phyloP scores from a whole-genome alignment of 2,797 vertebrate genomes.

The Anableps anableps region DNA sequence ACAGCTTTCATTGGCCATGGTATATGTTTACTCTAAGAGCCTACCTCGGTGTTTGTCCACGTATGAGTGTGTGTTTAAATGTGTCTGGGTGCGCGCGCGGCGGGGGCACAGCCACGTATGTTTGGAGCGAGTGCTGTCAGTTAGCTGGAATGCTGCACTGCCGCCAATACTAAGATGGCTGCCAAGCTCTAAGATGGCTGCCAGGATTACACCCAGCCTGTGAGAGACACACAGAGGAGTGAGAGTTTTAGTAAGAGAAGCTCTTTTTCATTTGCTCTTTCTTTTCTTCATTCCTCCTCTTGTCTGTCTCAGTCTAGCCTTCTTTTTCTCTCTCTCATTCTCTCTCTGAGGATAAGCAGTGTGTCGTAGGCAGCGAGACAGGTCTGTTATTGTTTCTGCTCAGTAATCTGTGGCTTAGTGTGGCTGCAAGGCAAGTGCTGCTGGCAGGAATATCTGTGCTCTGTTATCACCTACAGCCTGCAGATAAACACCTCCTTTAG shows the following conservation, averaged over 20 bases:
- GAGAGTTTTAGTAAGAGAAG: conserved; percentile 67
- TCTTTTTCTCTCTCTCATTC: conserved; percentile 55
- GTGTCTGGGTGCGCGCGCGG: conserved; percentile 62
- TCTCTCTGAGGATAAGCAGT: conserved; percentile 72
- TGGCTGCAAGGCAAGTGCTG: conserved; percentile 80
- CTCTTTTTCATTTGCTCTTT: conserved; percentile 67
- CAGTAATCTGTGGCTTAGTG: conserved; percentile 82
- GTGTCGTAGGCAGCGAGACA: conserved; percentile 79
- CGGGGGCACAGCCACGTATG: conserved; percentile 71
- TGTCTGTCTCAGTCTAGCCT: conserved; percentile 54
- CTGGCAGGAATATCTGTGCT: conserved; percentile 77
- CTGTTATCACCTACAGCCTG: conserved; percentile 80
- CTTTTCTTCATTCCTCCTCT: conserved; percentile 55
- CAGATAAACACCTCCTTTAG: conserved; percentile 79
- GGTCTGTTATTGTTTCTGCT: conserved; percentile 84
- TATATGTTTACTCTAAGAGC: conserved; percentile 75
- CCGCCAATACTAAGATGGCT: conserved; percentile 95
- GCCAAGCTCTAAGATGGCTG: conserved; percentile 96
- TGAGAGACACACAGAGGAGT: conserved; percentile 70
- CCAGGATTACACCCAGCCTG: conserved; percentile 84
- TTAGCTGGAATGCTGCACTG: conserved; percentile 85
- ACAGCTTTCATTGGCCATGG: conserved; percentile 76
- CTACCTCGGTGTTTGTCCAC: conserved; percentile 64
- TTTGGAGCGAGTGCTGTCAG: conserved; percentile 82
- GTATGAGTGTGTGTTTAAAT: conserved; percentile 61